Conservation (phyloP, 2,888 invertebrate genomes). For the Nephrotoma appendiculata region DNA sequence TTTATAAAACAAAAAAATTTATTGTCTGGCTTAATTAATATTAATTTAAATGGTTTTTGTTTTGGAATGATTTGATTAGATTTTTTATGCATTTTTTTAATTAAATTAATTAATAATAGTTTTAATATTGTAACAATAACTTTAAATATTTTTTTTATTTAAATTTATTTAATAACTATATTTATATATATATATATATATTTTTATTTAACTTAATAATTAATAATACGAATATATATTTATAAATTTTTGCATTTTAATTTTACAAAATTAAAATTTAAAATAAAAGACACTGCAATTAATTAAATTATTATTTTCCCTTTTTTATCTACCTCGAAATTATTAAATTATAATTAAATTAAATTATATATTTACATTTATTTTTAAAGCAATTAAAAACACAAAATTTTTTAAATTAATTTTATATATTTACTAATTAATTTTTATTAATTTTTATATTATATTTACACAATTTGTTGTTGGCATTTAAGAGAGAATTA, state of each 20-base stretch:
- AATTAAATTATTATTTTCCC: not conserved
- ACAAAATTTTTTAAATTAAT: not conserved
- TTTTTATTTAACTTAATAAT: not conserved
- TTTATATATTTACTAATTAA: not conserved
- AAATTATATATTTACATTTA: not conserved
- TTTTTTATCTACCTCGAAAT: not conserved
- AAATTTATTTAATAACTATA: not conserved
- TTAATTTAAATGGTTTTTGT: not conserved
- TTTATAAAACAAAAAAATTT: not conserved
- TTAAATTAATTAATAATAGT: not conserved
- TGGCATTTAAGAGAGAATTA: not conserved
- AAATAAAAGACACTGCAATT: not conserved
- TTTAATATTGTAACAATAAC: not conserved
- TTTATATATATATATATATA: not conserved
- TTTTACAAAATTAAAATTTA: not conserved
- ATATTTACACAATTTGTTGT: not conserved
- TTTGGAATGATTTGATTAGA: not conserved
- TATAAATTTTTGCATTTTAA: not conserved
- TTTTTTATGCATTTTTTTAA: not conserved
- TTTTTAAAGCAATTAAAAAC: not conserved
- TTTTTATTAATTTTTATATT: not conserved
- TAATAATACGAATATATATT: not conserved
- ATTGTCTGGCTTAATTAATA: not conserved
- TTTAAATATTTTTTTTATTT: not conserved
- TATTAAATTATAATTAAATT: slow-evolving; percentile 2